Conservation (phyloP, 2,888 invertebrate genomes). For the Cantharis lateralis region DNA sequence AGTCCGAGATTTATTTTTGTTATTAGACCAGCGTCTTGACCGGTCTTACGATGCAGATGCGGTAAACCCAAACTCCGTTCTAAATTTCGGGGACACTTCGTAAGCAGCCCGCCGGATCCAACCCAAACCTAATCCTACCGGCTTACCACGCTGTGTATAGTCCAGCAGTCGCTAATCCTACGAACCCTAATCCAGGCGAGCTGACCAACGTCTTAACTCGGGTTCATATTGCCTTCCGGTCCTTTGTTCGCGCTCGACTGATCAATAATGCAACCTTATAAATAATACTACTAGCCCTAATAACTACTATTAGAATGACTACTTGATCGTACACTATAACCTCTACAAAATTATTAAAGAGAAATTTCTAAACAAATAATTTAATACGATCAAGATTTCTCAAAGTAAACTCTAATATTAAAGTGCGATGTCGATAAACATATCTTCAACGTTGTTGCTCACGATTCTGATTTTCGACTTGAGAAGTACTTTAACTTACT, state of each 20-base stretch:
- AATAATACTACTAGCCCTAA: constrained; percentile 54
- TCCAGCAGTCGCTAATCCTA: constrained; percentile 59
- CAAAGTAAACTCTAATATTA: constrained; percentile 7
- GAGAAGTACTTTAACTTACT: constrained; percentile 37
- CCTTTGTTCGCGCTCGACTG: constrained; percentile 54
- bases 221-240: constrained; percentile 58
- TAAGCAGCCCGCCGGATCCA: constrained; percentile 52
- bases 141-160: constrained; percentile 57
- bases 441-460: constrained; percentile 35
- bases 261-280: constrained; percentile 59
- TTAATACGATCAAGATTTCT: constrained; percentile 2
- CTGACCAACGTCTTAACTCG: constrained; percentile 59
- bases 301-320: constrained; percentile 37
- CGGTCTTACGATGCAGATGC: constrained; percentile 55
- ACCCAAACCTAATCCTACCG: constrained; percentile 56
- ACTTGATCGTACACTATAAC: constrained; percentile 13
- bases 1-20: constrained; percentile 53
- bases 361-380: background rate
- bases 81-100: constrained; percentile 53
- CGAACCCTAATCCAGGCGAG: constrained; percentile 57
- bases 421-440: constrained; percentile 26
- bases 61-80: constrained; percentile 44
- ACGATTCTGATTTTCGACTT: constrained; percentile 24
- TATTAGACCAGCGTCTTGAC: constrained; percentile 45
- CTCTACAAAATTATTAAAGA: constrained; percentile 4